Conservation (phyloP, 2,797 vertebrate genomes). For the Pitangus sulphuratus region DNA sequence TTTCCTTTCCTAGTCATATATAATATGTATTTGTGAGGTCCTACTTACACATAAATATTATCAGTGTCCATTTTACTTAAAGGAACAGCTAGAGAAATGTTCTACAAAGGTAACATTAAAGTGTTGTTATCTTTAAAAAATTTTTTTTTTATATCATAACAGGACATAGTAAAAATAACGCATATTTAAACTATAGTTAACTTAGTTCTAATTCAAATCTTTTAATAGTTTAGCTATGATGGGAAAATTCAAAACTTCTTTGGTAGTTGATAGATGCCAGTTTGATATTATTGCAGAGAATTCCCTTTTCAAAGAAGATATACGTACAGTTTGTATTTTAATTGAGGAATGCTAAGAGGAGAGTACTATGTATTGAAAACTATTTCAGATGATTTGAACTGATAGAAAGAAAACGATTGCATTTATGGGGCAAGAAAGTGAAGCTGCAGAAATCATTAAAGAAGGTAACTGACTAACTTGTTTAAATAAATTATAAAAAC, state of each 20-base stretch:
- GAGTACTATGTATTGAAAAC: background rate
- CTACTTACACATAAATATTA: slow-evolving; percentile 17
- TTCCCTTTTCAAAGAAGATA: background rate
- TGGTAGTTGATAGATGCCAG: background rate
- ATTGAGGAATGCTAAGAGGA: background rate
- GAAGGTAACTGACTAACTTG: background rate
- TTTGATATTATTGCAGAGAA: background rate
- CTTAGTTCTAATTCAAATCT: background rate
- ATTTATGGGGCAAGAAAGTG: background rate
- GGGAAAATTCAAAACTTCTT: background rate
- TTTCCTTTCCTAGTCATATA: slow-evolving; percentile 30
- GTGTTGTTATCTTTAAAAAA: background rate
- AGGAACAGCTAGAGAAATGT: background rate
- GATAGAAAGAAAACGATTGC: background rate
- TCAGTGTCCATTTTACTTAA: background rate
- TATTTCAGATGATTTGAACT: background rate
- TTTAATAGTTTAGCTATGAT: background rate
- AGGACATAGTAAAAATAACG: background rate
- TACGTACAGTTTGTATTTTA: background rate
- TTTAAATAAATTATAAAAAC: background rate
- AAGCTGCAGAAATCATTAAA: background rate
- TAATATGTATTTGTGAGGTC: background rate
- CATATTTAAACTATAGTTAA: background rate
- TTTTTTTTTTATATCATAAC: background rate
- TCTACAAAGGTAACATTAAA: background rate